Conservation (phyloP, 1,140 invertebrate species). For the Trichogramma pretiosum region DNA sequence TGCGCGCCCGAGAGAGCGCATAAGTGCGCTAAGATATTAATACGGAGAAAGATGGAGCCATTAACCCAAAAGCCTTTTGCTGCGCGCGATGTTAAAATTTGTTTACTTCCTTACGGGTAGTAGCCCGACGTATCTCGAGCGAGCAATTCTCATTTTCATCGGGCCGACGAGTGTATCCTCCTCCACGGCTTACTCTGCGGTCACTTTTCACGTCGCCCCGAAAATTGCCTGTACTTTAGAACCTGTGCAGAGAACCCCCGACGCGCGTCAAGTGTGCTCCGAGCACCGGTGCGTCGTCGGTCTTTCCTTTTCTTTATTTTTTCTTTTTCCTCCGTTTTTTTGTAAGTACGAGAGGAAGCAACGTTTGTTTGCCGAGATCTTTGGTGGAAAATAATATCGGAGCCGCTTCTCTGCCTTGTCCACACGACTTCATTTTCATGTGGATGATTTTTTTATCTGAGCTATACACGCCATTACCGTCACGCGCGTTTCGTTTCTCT, state of each 20-base stretch:
- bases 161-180: no score
- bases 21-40: no score
- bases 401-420: neutral
- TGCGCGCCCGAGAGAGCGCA: no score
- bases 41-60: no score
- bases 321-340: neutral
- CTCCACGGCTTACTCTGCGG: constrained; percentile 2
- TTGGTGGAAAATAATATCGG: neutral
- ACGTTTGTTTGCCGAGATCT: neutral
- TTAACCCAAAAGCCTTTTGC: neutral
- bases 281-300: no score
- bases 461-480: constrained; percentile 17
- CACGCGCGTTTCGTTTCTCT: constrained; percentile 17
- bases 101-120: neutral
- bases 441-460: constrained; percentile 19
- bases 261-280: no score
- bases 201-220: constrained; percentile 2
- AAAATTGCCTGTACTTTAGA: neutral
- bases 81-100: neutral
- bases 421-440: constrained; percentile 17
- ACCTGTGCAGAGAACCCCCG: neutral
- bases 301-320: no score
- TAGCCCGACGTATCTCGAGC: no score
- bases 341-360: neutral
- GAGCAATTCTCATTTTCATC: no score